These are phyloP conservation scores for Tenthredo livida DNA, from an alignment of 2,888 invertebrate genomes.

Conservation along the genomic window DNA sequence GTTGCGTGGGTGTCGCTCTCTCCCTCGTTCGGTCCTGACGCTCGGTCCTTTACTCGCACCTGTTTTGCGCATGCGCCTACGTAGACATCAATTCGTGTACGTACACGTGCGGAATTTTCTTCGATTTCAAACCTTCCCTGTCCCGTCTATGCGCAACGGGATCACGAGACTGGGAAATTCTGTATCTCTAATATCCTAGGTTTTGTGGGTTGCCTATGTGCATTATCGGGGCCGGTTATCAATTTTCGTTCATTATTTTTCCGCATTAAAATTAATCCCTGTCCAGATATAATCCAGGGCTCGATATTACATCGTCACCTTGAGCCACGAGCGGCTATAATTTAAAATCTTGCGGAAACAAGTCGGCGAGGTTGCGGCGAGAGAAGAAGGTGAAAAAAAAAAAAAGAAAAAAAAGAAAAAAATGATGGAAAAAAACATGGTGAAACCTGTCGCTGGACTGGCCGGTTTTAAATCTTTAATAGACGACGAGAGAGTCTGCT, in stretches of 20 bases:
- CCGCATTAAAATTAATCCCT: background rate
- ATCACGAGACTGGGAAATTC: background rate
- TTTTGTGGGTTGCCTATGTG: no score
- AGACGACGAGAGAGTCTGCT: background rate
- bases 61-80: slow-evolving; percentile 62
- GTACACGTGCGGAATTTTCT: slow-evolving; percentile 23
- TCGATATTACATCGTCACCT: background rate
- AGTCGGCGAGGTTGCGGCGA: background rate
- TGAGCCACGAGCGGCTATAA: background rate
- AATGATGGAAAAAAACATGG: background rate
- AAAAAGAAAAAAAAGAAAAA: background rate
- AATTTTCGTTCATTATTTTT: background rate
- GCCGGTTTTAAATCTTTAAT: background rate
- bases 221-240: no score
- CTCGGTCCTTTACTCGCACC: slow-evolving; percentile 56
- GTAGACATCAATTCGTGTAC: background rate
- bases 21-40: background rate
- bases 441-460: slow-evolving; percentile 13
- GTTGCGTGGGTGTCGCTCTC: slow-evolving; percentile 58
- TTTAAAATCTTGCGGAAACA: background rate
- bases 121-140: background rate
- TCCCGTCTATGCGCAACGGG: background rate
- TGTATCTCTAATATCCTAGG: background rate
- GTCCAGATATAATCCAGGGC: background rate
- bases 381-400: background rate